A percentile compares a stretch with the other conserved stretches of the same genome.
These are phyloP conservation scores for Drosophila niveifrons DNA, from an alignment of 2,888 invertebrate genomes.

Conservation along the genomic window DNA sequence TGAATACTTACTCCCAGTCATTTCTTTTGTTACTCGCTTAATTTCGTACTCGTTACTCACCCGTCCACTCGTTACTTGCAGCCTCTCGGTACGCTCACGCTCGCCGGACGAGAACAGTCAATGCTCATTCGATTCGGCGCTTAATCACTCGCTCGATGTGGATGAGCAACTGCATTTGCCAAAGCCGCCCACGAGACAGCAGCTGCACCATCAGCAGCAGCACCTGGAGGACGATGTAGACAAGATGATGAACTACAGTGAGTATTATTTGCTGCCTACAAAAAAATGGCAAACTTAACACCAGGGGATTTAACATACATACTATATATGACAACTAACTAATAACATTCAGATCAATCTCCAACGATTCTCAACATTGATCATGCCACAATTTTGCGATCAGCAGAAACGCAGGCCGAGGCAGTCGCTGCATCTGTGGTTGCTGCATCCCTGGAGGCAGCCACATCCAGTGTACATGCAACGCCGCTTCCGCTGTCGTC, in stretches of 20 bases:
- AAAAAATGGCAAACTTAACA: slow-evolving; percentile 2
- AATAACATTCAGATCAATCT: slow-evolving; percentile 21
- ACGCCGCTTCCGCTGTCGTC: slow-evolving; percentile 8
- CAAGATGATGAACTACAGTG: slow-evolving; percentile 79
- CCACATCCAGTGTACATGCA: slow-evolving; percentile 28
- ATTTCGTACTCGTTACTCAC: neutral
- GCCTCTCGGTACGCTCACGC: slow-evolving; percentile 91
- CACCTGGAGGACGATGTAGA: slow-evolving; percentile 81
- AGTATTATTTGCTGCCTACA: slow-evolving; percentile 58
- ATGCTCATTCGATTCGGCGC: slow-evolving; percentile 93
- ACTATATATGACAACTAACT: slow-evolving; percentile 3
- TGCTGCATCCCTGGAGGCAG: slow-evolving; percentile 33
- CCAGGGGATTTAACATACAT: neutral
- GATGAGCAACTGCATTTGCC: slow-evolving; percentile 86
- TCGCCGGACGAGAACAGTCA: slow-evolving; percentile 90
- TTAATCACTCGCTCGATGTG: slow-evolving; percentile 94
- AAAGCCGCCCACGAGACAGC: slow-evolving; percentile 42
- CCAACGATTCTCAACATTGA: slow-evolving; percentile 14
- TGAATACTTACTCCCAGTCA: neutral
- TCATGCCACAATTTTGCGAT: slow-evolving; percentile 24
- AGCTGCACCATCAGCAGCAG: slow-evolving; percentile 41
- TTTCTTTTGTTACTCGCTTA: neutral
- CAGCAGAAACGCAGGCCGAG: slow-evolving; percentile 44
- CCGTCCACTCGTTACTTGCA: slow-evolving; percentile 42
- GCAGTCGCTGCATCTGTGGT: slow-evolving; percentile 19